Evolutionary conservation across 2,113 vertebrate species (phyloP).

Genomic region (Himantopus leucocephalus): DNA sequence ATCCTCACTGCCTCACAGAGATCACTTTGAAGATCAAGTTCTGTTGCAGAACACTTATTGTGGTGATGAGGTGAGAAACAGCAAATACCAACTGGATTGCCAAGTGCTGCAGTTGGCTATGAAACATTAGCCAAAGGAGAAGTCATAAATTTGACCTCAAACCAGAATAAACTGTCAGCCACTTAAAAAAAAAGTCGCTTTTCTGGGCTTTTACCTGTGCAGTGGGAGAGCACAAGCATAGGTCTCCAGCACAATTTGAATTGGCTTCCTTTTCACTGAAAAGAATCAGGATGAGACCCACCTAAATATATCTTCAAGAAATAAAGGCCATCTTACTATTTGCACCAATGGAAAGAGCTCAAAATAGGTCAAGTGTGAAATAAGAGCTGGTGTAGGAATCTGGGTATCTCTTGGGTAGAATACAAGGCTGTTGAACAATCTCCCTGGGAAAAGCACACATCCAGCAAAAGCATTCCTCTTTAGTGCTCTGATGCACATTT

Average conservation of each 20-base stretch:
- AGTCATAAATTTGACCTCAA: background rate
- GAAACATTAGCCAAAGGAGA: background rate
- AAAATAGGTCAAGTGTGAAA: background rate
- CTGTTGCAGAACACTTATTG: background rate
- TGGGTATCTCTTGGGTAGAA: background rate
- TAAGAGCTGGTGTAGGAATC: background rate
- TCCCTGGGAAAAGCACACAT: background rate
- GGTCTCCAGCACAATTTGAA: background rate
- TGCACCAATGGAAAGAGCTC: background rate
- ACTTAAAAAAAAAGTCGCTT: background rate
- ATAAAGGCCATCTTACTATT: background rate
- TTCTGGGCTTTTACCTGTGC: background rate
- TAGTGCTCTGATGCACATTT: background rate
- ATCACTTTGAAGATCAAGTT: background rate
- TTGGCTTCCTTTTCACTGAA: background rate
- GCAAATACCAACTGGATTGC: background rate
- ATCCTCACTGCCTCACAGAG: background rate
- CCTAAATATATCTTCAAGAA: background rate
- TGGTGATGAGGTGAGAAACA: background rate
- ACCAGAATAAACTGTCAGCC: background rate
- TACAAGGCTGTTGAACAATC: background rate
- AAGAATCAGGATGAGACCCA: background rate
- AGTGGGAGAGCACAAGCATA: background rate
- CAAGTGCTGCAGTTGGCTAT: background rate
- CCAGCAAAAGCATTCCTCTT: background rate